Conservation (phyloP, 2,113 vertebrate species). For the Procavia capensis region DNA sequence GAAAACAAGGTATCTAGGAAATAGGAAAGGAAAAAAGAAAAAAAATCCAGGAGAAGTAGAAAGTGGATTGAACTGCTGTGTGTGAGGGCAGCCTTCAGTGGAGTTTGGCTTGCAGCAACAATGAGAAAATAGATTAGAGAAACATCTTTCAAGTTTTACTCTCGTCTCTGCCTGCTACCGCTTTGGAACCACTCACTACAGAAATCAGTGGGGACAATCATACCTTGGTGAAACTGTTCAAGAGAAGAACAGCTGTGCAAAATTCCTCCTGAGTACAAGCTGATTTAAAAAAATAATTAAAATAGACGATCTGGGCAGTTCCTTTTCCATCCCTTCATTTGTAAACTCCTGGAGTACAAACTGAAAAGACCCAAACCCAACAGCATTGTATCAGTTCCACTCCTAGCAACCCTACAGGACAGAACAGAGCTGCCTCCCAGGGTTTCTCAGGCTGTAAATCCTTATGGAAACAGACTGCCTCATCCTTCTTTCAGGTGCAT, state of each 20-base stretch:
- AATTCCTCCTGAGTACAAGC: not conserved
- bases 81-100: not conserved
- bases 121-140: not conserved
- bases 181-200: not conserved
- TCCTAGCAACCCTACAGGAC: too few relatives aligned
- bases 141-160: not conserved
- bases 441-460: too few relatives aligned
- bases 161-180: not conserved
- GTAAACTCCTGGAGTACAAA: not conserved
- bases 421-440: too few relatives aligned
- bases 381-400: too few relatives aligned
- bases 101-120: not conserved
- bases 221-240: not conserved
- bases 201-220: not conserved
- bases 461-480: too few relatives aligned
- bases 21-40: not conserved
- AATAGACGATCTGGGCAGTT: not conserved
- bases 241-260: not conserved
- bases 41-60: not conserved
- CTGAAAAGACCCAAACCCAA: not conserved
- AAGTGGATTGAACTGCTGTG: not conserved
- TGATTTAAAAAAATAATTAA: not conserved
- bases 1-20: not conserved
- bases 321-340: not conserved
- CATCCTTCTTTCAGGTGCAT: not conserved